These are phyloP conservation scores for Distichodus sexfasciatus DNA, from an alignment of 2,797 vertebrate genomes.

Conservation along the genomic window DNA sequence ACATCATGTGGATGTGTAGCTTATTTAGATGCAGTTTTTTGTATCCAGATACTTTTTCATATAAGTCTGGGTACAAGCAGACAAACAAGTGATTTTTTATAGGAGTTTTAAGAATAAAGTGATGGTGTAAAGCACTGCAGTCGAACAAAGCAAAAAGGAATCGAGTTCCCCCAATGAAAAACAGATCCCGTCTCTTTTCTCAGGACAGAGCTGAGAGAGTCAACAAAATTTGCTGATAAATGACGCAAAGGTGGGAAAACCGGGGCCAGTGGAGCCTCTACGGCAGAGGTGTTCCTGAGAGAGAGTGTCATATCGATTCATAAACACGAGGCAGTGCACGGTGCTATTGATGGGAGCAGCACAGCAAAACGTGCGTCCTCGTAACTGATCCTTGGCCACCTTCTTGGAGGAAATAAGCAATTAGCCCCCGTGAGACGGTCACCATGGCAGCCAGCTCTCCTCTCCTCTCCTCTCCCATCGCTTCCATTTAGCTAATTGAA, in stretches of 20 bases:
- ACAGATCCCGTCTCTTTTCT: too few species aligned
- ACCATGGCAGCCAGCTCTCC: too few species aligned
- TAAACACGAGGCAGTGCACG: conserved; percentile 30
- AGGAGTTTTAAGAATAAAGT: too few species aligned
- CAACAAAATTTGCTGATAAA: conserved; percentile 29
- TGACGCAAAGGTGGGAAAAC: conserved; percentile 22
- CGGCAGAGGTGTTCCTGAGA: conserved; percentile 23
- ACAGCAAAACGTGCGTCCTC: conserved; percentile 22
- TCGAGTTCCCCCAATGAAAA: too few species aligned
- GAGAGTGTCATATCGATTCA: conserved; percentile 24
- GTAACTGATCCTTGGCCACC: conserved; percentile 53
- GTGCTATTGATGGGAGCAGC: conserved; percentile 57
- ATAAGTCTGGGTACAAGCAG: too few species aligned
- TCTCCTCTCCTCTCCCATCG: conserved; percentile 54
- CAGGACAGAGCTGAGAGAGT: too few species aligned
- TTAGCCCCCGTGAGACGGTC: conserved; percentile 66
- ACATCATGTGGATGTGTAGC: too few species aligned
- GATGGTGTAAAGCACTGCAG: too few species aligned
- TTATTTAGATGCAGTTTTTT: too few species aligned
- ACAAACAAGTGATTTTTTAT: too few species aligned
- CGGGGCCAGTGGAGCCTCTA: background rate
- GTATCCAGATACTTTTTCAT: too few species aligned
- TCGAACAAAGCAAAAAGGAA: too few species aligned
- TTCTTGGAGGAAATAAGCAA: conserved; percentile 62
- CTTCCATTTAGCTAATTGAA: conserved; percentile 71